Evolutionary conservation across 2,113 vertebrate genomes (phyloP).

Genomic region (Ctenodactylus gundi): DNA sequence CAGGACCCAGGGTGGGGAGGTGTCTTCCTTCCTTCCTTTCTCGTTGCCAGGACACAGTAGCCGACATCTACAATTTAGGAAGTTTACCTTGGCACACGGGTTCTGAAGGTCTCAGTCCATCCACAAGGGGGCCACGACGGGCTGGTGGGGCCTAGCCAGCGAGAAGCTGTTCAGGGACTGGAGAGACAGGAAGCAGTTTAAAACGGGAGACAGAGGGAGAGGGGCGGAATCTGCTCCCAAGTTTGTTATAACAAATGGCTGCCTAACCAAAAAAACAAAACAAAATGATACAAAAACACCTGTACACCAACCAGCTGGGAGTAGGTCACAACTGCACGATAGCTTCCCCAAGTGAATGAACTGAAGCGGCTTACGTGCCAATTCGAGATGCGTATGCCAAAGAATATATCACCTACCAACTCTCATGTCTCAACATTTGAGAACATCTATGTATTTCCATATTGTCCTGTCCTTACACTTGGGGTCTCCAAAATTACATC

Average conservation of each 20-base stretch:
- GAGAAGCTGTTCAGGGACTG: no score
- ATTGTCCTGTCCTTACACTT: not conserved
- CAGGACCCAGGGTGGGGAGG: no score
- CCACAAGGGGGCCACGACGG: no score
- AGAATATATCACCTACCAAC: not conserved
- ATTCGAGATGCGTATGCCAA: not conserved
- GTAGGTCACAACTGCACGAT: not conserved
- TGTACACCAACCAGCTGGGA: not conserved
- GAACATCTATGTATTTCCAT: not conserved
- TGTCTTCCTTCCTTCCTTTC: no score
- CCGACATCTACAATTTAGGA: not conserved
- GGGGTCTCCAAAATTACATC: not conserved
- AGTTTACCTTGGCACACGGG: not conserved
- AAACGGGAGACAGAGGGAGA: no score
- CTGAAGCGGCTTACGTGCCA: not conserved
- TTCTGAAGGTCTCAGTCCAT: not conserved
- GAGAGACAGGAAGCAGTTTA: no score
- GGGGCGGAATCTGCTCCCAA: not conserved
- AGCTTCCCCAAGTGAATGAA: not conserved
- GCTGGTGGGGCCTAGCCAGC: no score
- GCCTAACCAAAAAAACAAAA: constrained; percentile 24
- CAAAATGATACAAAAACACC: not conserved
- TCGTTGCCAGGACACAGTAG: no score
- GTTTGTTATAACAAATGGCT: constrained; percentile 23
- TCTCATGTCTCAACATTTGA: not conserved